phyloP scores from a whole-genome alignment of 2,888 invertebrate genomes.

The Cryptophagus acutangulus region DNA sequence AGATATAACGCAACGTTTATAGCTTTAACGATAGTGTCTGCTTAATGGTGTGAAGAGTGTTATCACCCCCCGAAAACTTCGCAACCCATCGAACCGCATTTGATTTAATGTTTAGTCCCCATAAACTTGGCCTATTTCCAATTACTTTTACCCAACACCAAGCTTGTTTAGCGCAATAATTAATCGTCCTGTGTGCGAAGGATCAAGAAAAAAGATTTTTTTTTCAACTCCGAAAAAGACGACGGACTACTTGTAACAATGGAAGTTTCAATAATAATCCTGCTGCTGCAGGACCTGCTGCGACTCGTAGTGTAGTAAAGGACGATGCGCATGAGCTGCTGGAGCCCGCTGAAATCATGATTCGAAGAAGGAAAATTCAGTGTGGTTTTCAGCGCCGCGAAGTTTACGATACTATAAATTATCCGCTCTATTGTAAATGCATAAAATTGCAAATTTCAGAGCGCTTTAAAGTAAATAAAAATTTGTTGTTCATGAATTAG shows the following conservation, averaged over 20 bases:
- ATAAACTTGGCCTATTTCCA: slow-evolving; percentile 32
- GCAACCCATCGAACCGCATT: slow-evolving; percentile 29
- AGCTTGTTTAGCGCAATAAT: too few species aligned
- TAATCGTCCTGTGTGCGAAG: too few species aligned
- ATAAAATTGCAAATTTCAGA: too few species aligned
- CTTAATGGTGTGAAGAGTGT: slow-evolving; percentile 41
- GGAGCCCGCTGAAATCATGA: slow-evolving; percentile 15
- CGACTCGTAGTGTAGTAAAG: too few species aligned
- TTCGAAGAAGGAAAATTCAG: slow-evolving; percentile 36
- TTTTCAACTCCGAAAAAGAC: too few species aligned
- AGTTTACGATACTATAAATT: slow-evolving; percentile 26
- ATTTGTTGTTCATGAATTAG: too few species aligned
- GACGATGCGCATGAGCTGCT: slow-evolving; percentile 4
- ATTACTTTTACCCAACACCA: slow-evolving; percentile 25
- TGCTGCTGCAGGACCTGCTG: too few species aligned
- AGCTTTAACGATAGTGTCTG: slow-evolving; percentile 38
- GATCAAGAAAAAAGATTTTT: too few species aligned
- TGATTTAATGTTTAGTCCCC: slow-evolving; percentile 31
- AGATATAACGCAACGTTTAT: slow-evolving; percentile 29
- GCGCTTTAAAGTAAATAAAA: too few species aligned
- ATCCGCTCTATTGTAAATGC: slow-evolving; percentile 6
- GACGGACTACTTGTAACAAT: too few species aligned
- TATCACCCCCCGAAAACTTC: slow-evolving; percentile 35
- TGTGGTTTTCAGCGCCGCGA: slow-evolving; percentile 38
- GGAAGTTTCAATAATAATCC: too few species aligned